Percentiles rank a stretch among this genome's conserved stretches.
Evolutionary conservation across 2,797 vertebrate genomes (phyloP).

Genomic region (Loris lydekkerianus): DNA sequence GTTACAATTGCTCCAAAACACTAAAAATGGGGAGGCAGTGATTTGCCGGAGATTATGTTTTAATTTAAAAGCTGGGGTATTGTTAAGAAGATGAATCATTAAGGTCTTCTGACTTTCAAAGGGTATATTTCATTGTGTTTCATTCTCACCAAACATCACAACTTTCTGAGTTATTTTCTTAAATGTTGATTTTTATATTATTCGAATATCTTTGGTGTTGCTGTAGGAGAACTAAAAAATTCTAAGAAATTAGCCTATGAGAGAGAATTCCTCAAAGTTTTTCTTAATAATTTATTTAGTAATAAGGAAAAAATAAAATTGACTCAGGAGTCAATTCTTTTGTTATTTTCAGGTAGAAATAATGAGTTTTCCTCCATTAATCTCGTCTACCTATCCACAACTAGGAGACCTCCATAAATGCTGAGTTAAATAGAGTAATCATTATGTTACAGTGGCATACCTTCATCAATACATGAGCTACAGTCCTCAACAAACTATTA

Average conservation of each 20-base stretch:
- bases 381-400: not conserved
- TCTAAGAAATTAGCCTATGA: constrained; percentile 27
- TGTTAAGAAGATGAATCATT: not conserved
- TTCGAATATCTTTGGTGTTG: not conserved
- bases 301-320: constrained; percentile 19
- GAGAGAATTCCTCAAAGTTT: not conserved
- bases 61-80: constrained; percentile 10
- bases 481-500: not conserved
- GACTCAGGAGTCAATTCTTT: not conserved
- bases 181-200: not conserved
- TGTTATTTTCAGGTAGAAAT: not conserved
- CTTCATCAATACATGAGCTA: not conserved
- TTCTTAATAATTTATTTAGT: constrained; percentile 4
- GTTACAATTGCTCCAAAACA: not conserved
- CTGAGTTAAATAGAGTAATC: not conserved
- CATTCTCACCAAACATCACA: not conserved
- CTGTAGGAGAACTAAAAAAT: not conserved
- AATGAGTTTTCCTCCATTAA: not conserved
- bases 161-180: not conserved
- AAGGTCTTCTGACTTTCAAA: not conserved
- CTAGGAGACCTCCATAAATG: not conserved
- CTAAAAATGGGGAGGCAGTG: not conserved
- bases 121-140: not conserved
- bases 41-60: not conserved
- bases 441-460: not conserved